Evolutionary conservation across 2,797 vertebrate genomes (phyloP), one percentile per base, ranked within the genome.

Genomic region (Takifugu rubripes): DNA sequence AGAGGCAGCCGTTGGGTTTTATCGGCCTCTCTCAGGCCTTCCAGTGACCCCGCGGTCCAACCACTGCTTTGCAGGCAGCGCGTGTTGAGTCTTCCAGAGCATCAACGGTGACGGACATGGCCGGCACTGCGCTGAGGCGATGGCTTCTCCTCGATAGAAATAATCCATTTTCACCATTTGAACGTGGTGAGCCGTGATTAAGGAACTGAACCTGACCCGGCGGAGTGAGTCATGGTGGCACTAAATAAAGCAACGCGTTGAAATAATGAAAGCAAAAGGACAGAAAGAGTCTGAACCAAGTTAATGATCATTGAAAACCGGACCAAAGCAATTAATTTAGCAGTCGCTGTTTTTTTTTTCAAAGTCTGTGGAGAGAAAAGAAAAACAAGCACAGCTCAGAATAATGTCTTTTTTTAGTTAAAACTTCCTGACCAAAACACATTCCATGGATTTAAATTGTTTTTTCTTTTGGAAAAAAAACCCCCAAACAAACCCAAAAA

Each of bases 381-480:
- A 36, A 66, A 87, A 88, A 91, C 77, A 85, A 88, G 90, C 80
- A 90, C 88, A 90, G 91, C 86, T 92, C 86, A 91, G 88, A 93
- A 92, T 89, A 82, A 91, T 92, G 87, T 88, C 75, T 77, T n/a
- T 12, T 50, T 25, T 50, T 86, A 87, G 82, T 88, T 90, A 87
- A 80, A 84, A 89, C 85, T 87, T 87, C 83, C 88, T 90, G 89
- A 95, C 93, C 93, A 93, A 86, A 93, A 94, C 91, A 94, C 91
- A 90, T 94, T 92, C 89, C 90, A 93, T 91, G 88, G 88, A 94
- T 91, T 21, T 94, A 94, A 94, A 93, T 93, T 92, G 91, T 90
- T 90, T 68, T 81, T 81, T 94, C 75, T 83, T 66, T 24, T 21
- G 21, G 21, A 21, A 21, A 21, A 21, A 21, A 21, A 21, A 21